Evolutionary conservation across 2,113 vertebrate species (phyloP).

Genomic region (Opisthocomus hoazin): DNA sequence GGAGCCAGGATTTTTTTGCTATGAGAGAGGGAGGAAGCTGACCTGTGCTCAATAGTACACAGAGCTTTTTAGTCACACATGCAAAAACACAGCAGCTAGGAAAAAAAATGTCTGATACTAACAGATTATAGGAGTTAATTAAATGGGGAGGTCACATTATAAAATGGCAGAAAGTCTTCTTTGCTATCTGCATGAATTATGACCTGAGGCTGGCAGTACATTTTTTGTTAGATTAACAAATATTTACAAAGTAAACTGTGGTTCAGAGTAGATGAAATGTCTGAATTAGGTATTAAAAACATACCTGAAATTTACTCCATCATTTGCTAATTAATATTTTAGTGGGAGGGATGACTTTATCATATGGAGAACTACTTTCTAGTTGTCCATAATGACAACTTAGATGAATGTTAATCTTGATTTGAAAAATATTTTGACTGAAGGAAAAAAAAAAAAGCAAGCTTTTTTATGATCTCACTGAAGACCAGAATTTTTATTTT

Average conservation of each 20-base stretch:
- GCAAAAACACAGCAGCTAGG: not conserved
- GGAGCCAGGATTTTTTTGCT: slow-evolving; percentile 51
- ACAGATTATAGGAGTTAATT: slow-evolving; percentile 59
- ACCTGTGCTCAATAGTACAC: not conserved
- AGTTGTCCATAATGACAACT: not conserved
- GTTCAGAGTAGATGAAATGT: slow-evolving; percentile 25
- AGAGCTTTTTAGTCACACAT: not conserved
- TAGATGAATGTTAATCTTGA: not conserved
- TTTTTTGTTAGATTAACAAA: slow-evolving; percentile 60
- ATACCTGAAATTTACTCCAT: slow-evolving; percentile 14
- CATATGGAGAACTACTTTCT: not conserved
- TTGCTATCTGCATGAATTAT: slow-evolving; percentile 51
- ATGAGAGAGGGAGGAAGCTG: slow-evolving; percentile 18
- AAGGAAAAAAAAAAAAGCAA: not conserved
- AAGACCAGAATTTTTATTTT: not conserved
- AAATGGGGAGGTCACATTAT: slow-evolving; percentile 51
- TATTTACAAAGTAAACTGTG: slow-evolving; percentile 61
- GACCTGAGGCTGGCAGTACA: slow-evolving; percentile 23
- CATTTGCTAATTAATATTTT: not conserved
- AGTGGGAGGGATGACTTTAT: not conserved
- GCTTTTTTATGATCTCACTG: not conserved
- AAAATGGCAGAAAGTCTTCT: slow-evolving; percentile 45
- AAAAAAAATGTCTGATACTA: not conserved
- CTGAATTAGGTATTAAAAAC: slow-evolving; percentile 20
- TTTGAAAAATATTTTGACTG: not conserved